Percentiles rank a stretch among this genome's conserved stretches.
phyloP scores from a whole-genome alignment of 2,113 vertebrate species.

The Greenwoodochromis staneri region DNA sequence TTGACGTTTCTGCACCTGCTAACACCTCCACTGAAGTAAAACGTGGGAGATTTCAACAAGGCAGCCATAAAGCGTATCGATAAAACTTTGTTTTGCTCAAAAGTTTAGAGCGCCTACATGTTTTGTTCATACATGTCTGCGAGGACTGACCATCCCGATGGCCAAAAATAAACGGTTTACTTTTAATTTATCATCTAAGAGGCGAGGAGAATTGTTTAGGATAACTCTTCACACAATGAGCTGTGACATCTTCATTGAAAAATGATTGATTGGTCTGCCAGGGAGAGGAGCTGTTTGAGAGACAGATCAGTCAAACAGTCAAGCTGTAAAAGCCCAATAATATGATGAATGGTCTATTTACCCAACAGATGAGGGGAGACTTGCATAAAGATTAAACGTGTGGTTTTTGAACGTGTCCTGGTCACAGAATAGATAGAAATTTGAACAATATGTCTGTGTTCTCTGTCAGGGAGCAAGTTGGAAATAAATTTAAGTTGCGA shows the following conservation, averaged over 20 bases:
- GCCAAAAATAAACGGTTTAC: neutral
- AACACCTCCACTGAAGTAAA: neutral
- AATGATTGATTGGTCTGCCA: constrained; percentile 59
- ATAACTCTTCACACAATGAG: constrained; percentile 52
- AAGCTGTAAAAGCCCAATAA: constrained; percentile 52
- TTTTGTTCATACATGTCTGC: neutral
- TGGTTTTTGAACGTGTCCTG: constrained; percentile 7
- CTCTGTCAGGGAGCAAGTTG: constrained; percentile 15
- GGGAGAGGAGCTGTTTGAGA: constrained; percentile 44
- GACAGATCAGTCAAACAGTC: constrained; percentile 62
- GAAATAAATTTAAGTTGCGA: constrained; percentile 32
- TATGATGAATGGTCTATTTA: constrained; percentile 68
- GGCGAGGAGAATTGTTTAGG: constrained; percentile 27
- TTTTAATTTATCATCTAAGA: constrained; percentile 36
- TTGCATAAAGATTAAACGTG: constrained; percentile 50
- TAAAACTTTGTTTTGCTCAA: neutral
- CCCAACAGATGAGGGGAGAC: constrained; percentile 51
- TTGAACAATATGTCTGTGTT: constrained; percentile 39
- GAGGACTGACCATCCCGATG: neutral
- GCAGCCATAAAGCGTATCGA: neutral
- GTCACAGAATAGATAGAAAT: constrained; percentile 28
- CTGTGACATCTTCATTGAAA: constrained; percentile 66
- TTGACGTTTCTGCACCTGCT: constrained; percentile 20
- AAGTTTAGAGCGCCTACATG: neutral
- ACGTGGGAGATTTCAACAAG: neutral